These are phyloP conservation scores for Strigamia crassipes DNA, from an alignment of 2,888 invertebrate genomes.

Conservation along the genomic window DNA sequence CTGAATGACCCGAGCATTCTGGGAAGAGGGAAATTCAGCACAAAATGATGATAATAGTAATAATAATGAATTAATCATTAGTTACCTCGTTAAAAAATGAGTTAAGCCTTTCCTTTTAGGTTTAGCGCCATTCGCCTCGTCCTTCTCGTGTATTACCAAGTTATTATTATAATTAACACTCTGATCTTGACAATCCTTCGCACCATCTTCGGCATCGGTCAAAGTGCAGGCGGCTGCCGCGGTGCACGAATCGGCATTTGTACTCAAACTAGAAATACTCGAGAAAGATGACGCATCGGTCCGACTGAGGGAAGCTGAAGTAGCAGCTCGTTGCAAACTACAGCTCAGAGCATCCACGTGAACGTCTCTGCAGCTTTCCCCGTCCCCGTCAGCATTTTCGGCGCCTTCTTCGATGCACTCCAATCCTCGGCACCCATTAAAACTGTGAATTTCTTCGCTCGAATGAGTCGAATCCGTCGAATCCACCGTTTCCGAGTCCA, in stretches of 20 bases:
- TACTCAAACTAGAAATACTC: constrained; percentile 52
- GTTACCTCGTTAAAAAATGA: constrained; percentile 50
- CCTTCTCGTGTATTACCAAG: background rate
- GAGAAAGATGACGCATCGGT: constrained; percentile 52
- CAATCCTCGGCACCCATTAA: background rate
- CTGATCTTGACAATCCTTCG: background rate
- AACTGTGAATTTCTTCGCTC: constrained; percentile 49
- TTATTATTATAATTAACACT: constrained; percentile 37
- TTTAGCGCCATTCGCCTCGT: constrained; percentile 47
- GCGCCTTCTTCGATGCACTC: constrained; percentile 18
- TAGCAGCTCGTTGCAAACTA: background rate
- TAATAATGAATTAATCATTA: background rate
- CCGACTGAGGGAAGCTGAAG: constrained; percentile 31
- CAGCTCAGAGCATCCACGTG: constrained; percentile 13
- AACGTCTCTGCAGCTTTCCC: constrained; percentile 45
- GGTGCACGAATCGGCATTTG: constrained; percentile 49
- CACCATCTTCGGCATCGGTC: constrained; percentile 47
- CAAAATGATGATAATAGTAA: background rate
- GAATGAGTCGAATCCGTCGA: too few relatives aligned
- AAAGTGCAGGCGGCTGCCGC: constrained; percentile 47
- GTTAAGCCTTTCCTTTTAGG: constrained; percentile 51
- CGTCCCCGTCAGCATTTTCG: constrained; percentile 13
- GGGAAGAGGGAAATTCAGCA: background rate
- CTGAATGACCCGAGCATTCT: constrained; percentile 6
- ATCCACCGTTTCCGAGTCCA: constrained; percentile 13